Percentiles rank a stretch among this genome's conserved stretches.
Conservation (phyloP, 2,888 invertebrate species). For the Crioceris asparagi region DNA sequence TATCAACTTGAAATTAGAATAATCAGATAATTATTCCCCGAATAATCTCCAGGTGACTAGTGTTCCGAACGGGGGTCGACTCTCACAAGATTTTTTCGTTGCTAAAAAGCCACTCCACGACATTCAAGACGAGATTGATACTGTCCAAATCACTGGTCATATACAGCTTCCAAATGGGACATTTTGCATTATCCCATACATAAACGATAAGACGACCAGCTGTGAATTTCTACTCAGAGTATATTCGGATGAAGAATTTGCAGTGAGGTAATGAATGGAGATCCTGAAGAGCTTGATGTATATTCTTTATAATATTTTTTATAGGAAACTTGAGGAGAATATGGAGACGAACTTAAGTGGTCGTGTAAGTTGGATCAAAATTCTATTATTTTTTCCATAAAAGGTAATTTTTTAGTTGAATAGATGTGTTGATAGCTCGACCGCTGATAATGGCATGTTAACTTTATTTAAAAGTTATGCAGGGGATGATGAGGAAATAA, state of each 20-base stretch:
- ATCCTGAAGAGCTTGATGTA: too few species aligned
- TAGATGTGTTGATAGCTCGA: constrained; percentile 69
- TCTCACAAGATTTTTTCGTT: constrained; percentile 13
- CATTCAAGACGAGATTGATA: constrained; percentile 6
- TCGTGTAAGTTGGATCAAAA: too few species aligned
- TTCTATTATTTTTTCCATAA: too few species aligned
- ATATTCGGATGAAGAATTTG: constrained; percentile 80
- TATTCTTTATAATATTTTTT: too few species aligned
- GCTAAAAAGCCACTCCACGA: constrained; percentile 10
- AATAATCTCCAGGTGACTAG: constrained; percentile 11
- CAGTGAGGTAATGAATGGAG: constrained; percentile 59
- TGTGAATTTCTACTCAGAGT: constrained; percentile 89
- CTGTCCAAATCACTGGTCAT: constrained; percentile 16
- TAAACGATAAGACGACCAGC: constrained; percentile 62
- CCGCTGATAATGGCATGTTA: constrained; percentile 53
- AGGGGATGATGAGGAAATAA: constrained; percentile 81
- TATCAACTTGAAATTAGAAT: not conserved
- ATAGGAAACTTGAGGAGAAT: too few species aligned
- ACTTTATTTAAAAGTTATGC: constrained; percentile 74
- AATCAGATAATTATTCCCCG: not conserved
- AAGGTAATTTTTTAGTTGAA: too few species aligned
- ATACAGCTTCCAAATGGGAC: constrained; percentile 71
- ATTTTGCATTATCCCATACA: constrained; percentile 90
- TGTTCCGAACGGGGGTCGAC: constrained; percentile 3
- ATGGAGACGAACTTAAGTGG: too few species aligned